These are phyloP conservation scores for Henricia sp. DNA, from an alignment of 53 echinoderm and acorn worm species.

Conservation along the genomic window DNA sequence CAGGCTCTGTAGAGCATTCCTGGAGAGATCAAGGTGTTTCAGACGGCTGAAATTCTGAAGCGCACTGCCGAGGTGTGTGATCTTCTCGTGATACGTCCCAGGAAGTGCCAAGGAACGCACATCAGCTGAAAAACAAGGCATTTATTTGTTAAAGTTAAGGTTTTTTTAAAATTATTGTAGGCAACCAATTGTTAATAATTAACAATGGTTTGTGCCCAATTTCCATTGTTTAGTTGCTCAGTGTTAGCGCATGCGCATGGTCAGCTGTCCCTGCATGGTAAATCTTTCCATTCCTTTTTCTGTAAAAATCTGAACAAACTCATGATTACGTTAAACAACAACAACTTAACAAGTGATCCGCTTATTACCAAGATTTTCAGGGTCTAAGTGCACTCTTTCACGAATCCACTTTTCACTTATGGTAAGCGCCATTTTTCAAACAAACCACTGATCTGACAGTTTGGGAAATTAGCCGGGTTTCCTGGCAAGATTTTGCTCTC, in stretches of 20 bases:
- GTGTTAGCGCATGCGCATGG: too few species aligned
- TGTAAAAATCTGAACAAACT: too few species aligned
- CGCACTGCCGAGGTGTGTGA: conserved; percentile 81
- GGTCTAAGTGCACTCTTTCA: conserved; percentile 80
- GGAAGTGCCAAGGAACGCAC: conserved; percentile 91
- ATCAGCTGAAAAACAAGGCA: conserved; percentile 83
- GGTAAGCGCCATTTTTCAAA: conserved; percentile 79
- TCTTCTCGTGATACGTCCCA: conserved; percentile 96
- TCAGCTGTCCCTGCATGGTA: too few species aligned
- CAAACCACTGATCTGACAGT: neutral
- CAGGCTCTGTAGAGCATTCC: conserved; percentile 85
- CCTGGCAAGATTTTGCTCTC: neutral
- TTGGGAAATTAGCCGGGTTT: neutral
- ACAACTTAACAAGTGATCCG: too few species aligned
- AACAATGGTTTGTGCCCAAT: too few species aligned
- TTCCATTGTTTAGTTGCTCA: too few species aligned
- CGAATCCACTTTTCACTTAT: conserved; percentile 90
- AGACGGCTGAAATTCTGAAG: conserved; percentile 83
- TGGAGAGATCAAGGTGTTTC: conserved; percentile 88
- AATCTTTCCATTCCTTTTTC: too few species aligned
- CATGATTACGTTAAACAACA: too few species aligned
- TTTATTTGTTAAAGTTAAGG: too few species aligned
- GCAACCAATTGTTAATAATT: too few species aligned
- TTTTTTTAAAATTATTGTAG: too few species aligned
- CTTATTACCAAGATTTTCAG: conserved; percentile 85